phyloP scores from a whole-genome alignment of 1,140 invertebrate genomes.

The Neelides sp. region DNA sequence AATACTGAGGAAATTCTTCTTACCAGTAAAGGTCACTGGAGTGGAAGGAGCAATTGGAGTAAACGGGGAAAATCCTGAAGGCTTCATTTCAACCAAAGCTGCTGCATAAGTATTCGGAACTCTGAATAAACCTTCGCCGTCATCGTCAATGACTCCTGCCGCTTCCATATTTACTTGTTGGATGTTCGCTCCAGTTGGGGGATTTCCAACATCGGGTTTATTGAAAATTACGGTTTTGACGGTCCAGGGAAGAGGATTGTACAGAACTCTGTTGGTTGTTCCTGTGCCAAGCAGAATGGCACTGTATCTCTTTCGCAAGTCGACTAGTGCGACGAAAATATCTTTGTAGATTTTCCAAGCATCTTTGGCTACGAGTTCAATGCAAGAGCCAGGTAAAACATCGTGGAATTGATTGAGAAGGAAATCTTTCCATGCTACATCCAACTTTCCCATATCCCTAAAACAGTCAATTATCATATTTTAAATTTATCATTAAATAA shows the following conservation, averaged over 20 bases:
- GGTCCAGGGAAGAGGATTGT: conserved; percentile 21
- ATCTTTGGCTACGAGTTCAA: conserved; percentile 32
- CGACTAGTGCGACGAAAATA: conserved; percentile 12
- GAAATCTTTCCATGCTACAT: conserved; percentile 40
- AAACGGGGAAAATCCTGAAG: conserved; percentile 18
- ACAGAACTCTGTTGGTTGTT: conserved; percentile 6
- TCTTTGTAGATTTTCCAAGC: conserved; percentile 23
- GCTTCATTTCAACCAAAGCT: conserved; percentile 14
- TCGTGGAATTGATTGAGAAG: conserved; percentile 47
- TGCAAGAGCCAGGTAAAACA: conserved; percentile 45
- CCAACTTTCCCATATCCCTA: conserved; percentile 21
- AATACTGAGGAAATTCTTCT: background rate
- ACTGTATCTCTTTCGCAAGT: conserved; percentile 15
- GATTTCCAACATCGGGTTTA: conserved; percentile 13
- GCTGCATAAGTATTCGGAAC: conserved; percentile 25
- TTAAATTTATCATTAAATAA: background rate
- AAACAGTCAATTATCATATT: conserved; percentile 11
- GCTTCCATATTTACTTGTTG: conserved; percentile 13
- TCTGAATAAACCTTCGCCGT: conserved; percentile 16
- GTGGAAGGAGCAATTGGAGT: conserved; percentile 9
- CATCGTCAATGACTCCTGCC: conserved; percentile 14
- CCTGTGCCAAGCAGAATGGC: conserved; percentile 5
- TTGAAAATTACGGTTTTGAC: conserved; percentile 21
- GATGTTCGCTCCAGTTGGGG: conserved; percentile 19
- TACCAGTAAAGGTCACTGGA: conserved; percentile 12